A percentile compares a stretch with the other conserved stretches of the same genome.
Conservation (phyloP, 1,140 invertebrate species). For the Protaetia brevitarsis region DNA sequence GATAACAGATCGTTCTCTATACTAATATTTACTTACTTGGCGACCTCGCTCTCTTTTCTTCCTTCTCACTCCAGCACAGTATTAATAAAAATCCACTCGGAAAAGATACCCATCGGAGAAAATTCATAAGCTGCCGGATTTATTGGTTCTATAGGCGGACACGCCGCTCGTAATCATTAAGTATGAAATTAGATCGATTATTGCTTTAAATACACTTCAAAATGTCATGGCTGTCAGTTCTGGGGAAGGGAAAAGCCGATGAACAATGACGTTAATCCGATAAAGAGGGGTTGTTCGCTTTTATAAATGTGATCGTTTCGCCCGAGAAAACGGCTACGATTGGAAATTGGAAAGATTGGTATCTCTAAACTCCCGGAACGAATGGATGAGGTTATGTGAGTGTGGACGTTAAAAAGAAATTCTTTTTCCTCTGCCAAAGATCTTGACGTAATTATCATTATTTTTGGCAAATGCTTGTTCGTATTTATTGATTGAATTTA, state of each 20-base stretch:
- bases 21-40: neutral
- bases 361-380: no score
- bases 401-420: no score
- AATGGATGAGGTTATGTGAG: no score
- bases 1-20: neutral
- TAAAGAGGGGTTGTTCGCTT: neutral
- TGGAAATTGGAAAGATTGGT: no score
- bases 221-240: neutral
- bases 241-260: no score
- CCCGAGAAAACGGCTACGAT: no score
- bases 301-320: neutral
- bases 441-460: no score
- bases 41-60: neutral
- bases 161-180: neutral
- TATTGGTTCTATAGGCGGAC: neutral
- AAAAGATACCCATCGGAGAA: neutral
- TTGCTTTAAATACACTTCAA: slow-evolving; percentile 15
- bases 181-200: slow-evolving; percentile 17
- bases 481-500: no score
- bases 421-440: no score
- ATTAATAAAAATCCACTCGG: no score
- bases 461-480: no score
- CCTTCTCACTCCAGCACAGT: neutral
- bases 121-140: neutral
- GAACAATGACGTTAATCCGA: neutral